These are phyloP conservation scores for Sebastes reedi DNA, from an alignment of 2,797 vertebrate species.

Conservation along the genomic window DNA sequence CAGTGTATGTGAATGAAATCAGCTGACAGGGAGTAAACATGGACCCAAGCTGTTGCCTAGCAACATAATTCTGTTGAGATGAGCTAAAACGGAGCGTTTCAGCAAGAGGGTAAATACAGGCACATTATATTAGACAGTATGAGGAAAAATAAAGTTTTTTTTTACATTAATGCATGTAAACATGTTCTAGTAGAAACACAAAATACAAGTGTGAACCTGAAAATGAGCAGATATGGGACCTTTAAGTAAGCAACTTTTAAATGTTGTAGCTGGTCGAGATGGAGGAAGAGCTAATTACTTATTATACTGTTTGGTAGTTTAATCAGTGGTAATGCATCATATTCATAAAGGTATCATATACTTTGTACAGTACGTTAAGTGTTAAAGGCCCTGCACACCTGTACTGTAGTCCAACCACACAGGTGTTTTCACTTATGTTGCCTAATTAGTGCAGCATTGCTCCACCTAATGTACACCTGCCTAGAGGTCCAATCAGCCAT, in stretches of 20 bases:
- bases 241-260: not conserved
- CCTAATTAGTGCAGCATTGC: not conserved
- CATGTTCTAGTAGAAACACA: too few species aligned
- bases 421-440: not conserved
- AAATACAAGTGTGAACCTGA: too few species aligned
- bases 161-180: too few species aligned
- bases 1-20: too few species aligned
- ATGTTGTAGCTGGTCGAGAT: not conserved
- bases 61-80: fast-evolving
- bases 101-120: too few species aligned
- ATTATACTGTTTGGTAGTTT: not conserved
- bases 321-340: not conserved
- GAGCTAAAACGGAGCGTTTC: too few species aligned
- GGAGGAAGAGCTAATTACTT: not conserved
- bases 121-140: too few species aligned
- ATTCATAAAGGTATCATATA: not conserved
- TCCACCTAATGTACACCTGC: not conserved
- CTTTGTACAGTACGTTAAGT: not conserved
- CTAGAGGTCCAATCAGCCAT: not conserved
- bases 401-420: not conserved
- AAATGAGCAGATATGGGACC: too few species aligned
- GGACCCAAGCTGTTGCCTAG: too few species aligned
- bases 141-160: too few species aligned
- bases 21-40: too few species aligned
- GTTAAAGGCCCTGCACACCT: not conserved